Conservation (phyloP, 2,888 invertebrate species). For the Dascillus cervinus region DNA sequence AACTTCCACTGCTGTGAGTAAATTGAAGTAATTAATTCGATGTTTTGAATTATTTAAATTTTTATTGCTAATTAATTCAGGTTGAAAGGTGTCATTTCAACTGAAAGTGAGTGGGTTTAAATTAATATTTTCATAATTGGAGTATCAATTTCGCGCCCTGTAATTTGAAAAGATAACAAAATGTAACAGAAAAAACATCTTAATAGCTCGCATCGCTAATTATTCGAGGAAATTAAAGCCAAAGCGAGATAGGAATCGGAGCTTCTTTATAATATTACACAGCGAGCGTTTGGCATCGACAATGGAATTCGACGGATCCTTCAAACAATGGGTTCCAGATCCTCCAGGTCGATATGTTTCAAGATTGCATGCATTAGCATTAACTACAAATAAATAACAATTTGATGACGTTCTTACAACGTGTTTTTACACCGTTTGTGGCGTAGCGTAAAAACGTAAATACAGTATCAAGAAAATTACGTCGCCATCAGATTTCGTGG, state of each 20-base stretch:
- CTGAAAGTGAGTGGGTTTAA: too few species aligned
- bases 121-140: too few species aligned
- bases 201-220: conserved; percentile 23
- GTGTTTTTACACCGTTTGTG: conserved; percentile 21
- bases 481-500: background rate
- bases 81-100: too few species aligned
- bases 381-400: conserved; percentile 31
- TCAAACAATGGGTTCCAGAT: conserved; percentile 33
- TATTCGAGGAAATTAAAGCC: conserved; percentile 26
- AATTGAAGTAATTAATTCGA: too few species aligned
- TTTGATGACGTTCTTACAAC: conserved; percentile 23
- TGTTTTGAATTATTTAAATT: too few species aligned
- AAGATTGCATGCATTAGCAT: conserved; percentile 35
- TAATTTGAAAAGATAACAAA: background rate
- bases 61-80: too few species aligned
- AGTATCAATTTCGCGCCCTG: too few species aligned
- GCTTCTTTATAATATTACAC: conserved; percentile 10
- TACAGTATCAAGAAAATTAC: conserved; percentile 8
- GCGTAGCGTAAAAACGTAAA: conserved; percentile 5
- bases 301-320: conserved; percentile 38
- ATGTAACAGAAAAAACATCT: conserved; percentile 1
- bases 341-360: conserved; percentile 28
- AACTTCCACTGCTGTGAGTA: too few species aligned
- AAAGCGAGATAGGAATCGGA: conserved; percentile 23
- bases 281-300: conserved; percentile 23